These are phyloP conservation scores for Centruroides sculpturatus DNA, from an alignment of 1,140 invertebrate species.

Conservation along the genomic window DNA sequence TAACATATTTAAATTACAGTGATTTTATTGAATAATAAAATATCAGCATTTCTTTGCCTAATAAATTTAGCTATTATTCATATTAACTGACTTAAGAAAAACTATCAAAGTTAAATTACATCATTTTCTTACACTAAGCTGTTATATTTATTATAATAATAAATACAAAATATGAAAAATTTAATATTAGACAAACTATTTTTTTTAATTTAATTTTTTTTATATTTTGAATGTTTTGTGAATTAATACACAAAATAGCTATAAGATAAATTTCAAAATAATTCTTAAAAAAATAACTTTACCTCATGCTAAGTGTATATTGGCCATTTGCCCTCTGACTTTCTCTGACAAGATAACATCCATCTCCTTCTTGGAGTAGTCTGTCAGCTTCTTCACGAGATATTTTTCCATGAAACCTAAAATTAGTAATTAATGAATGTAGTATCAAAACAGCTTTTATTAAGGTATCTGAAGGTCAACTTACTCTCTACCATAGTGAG, in stretches of 20 bases:
- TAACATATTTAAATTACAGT: too few species aligned
- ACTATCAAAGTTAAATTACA: too few species aligned
- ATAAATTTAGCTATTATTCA: too few species aligned
- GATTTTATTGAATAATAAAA: too few species aligned
- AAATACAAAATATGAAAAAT: too few species aligned
- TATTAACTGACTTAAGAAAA: too few species aligned
- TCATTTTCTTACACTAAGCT: too few species aligned
- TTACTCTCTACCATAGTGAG: slow-evolving; percentile 52
- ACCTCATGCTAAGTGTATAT: slow-evolving; percentile 59
- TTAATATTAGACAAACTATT: too few species aligned
- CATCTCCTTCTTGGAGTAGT: slow-evolving; percentile 44
- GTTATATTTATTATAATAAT: too few species aligned
- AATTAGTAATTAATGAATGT: slow-evolving; percentile 2
- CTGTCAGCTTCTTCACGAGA: slow-evolving; percentile 52
- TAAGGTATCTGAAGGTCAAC: slow-evolving; percentile 14
- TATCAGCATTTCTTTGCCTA: too few species aligned
- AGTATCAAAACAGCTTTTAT: neutral
- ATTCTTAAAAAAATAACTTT: slow-evolving; percentile 13
- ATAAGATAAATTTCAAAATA: neutral
- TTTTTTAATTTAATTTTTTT: too few species aligned
- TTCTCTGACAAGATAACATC: slow-evolving; percentile 61
- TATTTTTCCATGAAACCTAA: slow-evolving; percentile 56
- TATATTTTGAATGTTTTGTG: too few species aligned
- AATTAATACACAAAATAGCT: neutral
- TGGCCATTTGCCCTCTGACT: slow-evolving; percentile 53